Evolutionary conservation across 92 coral and sea anemone genomes (phyloP), one percentile per base, ranked within the genome.

Genomic region (Metridium senile): DNA sequence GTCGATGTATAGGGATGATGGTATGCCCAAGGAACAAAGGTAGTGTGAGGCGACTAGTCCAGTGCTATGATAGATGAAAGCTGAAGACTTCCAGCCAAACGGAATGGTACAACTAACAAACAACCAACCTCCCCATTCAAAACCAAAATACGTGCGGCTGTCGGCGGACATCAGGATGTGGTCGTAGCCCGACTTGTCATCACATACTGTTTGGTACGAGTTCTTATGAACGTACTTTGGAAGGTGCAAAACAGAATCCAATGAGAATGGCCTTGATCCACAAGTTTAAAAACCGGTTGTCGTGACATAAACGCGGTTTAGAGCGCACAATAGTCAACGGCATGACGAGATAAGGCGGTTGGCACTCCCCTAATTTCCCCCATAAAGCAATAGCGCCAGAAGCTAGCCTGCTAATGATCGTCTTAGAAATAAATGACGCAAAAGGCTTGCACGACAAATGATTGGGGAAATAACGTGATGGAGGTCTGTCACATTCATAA

Each of bases 401-500:
- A 27, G 34, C 66, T 17, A 84, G 47, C 26, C 81, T 51, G 13
- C 71, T 78, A 16, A 72, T 22, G 26, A 84, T 39, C 4, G 88
- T 58, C 23, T 79, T 52, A 25, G 69, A 47, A 33, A 84, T 56
- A 70, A 69, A 77, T 45, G 54, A 61, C 62, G 68, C 32, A 62
- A 85, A 86, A 18, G 67, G 86, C 66, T 56, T 32, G 58, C 90
- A 76, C 0, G 86, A 86, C 34, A 67, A 20, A 74, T 81, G 76
- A 64, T 86, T 86, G 13, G 43, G 61, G 26, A 76, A 82, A 27
- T 29, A 76, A 18, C 66, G 66, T 26, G 74, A 10, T 18, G 91
- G 84, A 26, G 81, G 87, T 22, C 63, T 20, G 19, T 33, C 51
- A 21, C 75, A 58, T 25, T 47, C 74, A 29, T 70, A 86, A 27